phyloP scores from a whole-genome alignment of 2,797 vertebrate genomes.

The Chaetophractus vellerosus region DNA sequence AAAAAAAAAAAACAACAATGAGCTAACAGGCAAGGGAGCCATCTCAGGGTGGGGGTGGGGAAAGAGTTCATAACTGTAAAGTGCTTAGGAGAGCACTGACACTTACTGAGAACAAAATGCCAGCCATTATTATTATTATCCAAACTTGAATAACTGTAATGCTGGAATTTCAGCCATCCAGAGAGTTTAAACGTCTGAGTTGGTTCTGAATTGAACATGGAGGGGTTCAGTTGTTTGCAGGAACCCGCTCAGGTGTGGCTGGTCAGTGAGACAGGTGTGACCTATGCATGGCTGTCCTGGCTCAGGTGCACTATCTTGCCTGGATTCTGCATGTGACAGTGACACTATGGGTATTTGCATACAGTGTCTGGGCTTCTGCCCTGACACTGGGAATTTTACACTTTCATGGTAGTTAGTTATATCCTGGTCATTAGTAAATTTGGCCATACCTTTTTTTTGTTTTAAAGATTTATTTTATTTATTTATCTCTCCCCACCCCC shows the following conservation, averaged over 20 bases:
- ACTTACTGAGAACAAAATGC: neutral
- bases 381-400: neutral
- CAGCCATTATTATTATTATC: neutral
- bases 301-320: neutral
- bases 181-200: neutral
- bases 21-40: too few species aligned
- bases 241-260: neutral
- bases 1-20: too few species aligned
- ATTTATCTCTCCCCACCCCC: too few species aligned
- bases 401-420: neutral
- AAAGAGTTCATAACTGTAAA: neutral
- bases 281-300: neutral
- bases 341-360: neutral
- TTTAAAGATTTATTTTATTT: too few species aligned
- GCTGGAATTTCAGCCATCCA: neutral
- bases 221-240: slow-evolving; percentile 14
- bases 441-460: neutral
- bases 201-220: neutral
- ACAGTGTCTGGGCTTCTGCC: neutral
- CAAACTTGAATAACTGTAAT: slow-evolving; percentile 4
- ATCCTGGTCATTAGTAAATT: neutral
- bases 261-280: neutral
- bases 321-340: neutral
- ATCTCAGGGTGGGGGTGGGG: too few species aligned
- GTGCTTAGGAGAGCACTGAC: neutral